Percentiles rank a stretch among this genome's conserved stretches.
phyloP scores from a whole-genome alignment of 2,113 vertebrate species.

The Stomatorhinus ivindoensis region DNA sequence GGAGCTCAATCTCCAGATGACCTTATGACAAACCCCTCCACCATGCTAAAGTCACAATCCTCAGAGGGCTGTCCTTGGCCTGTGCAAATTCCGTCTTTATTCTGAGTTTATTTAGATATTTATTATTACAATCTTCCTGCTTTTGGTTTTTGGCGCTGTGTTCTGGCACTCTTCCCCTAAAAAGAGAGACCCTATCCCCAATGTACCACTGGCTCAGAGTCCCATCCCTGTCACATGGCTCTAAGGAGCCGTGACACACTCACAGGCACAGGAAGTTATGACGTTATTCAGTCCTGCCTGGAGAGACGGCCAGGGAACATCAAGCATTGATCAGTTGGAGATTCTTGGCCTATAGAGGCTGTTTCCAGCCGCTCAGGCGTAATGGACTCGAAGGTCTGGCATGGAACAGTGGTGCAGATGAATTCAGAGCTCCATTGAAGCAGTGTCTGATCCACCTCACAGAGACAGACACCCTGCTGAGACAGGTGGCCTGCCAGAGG shows the following conservation, averaged over 20 bases:
- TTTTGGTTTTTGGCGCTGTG: neutral
- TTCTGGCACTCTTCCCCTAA: neutral
- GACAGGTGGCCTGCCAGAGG: constrained; percentile 28
- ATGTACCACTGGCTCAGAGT: neutral
- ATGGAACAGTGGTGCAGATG: neutral
- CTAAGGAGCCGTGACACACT: neutral
- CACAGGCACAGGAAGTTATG: neutral
- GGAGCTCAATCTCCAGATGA: neutral
- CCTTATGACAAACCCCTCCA: neutral
- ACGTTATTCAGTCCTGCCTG: neutral
- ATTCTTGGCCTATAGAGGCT: neutral
- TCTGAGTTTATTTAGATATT: neutral
- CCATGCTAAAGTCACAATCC: neutral
- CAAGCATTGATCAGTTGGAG: neutral
- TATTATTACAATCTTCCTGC: neutral
- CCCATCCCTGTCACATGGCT: neutral
- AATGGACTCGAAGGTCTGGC: neutral
- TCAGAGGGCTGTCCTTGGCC: neutral
- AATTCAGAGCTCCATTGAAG: neutral
- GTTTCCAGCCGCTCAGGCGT: neutral
- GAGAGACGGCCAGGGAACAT: neutral
- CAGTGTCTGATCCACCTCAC: constrained; percentile 10
- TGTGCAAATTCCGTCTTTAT: neutral
- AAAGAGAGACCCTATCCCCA: neutral
- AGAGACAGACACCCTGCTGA: neutral